phyloP scores from a whole-genome alignment of 1,140 invertebrate genomes.

The Vollenhovia emeryi region DNA sequence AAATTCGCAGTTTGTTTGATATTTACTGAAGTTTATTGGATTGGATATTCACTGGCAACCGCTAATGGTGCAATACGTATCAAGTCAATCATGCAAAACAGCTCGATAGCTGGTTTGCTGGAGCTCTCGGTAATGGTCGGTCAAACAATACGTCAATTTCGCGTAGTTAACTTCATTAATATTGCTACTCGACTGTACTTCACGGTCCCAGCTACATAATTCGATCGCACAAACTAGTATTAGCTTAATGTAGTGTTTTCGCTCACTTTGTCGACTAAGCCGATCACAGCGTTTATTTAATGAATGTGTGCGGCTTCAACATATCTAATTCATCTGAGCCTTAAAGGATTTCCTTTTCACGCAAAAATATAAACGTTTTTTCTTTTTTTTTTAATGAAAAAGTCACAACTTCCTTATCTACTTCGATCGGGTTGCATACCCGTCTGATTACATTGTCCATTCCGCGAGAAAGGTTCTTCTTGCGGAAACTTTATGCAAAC shows the following conservation, averaged over 20 bases:
- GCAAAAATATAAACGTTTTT: background rate
- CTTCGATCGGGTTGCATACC: background rate
- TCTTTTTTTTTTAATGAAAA: too few species aligned
- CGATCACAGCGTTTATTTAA: background rate
- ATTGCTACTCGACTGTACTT: slow-evolving; percentile 1
- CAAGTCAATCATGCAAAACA: slow-evolving; percentile 31
- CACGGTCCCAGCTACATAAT: background rate
- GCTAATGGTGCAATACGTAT: slow-evolving; percentile 17
- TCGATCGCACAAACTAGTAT: slow-evolving; percentile 2
- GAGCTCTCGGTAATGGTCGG: background rate
- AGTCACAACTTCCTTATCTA: background rate
- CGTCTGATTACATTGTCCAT: background rate
- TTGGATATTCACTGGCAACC: background rate
- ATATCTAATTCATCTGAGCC: background rate
- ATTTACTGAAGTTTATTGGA: background rate
- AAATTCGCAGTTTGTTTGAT: background rate
- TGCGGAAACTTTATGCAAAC: background rate
- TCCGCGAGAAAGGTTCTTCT: background rate
- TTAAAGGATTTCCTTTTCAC: background rate
- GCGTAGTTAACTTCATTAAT: slow-evolving; percentile 37
- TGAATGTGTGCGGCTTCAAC: background rate
- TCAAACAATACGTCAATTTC: slow-evolving; percentile 37
- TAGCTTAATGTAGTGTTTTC: background rate
- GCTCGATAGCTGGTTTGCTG: background rate
- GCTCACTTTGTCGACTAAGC: background rate